Percentiles rank a stretch among this genome's conserved stretches.
Evolutionary conservation across 2,113 vertebrate genomes (phyloP).

Genomic region (Lates calcarifer): DNA sequence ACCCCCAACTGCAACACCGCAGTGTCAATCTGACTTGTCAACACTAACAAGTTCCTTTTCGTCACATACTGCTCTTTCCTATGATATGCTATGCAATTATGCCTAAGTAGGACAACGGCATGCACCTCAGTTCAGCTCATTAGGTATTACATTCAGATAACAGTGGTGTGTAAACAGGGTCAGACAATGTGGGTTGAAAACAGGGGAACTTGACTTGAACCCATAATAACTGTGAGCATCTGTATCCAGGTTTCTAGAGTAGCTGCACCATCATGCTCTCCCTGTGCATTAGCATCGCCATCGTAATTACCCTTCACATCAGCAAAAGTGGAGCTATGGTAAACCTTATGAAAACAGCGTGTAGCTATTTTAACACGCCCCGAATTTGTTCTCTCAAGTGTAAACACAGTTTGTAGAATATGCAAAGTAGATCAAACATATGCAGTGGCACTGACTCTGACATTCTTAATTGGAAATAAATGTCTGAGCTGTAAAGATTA

Average conservation of each 20-base stretch:
- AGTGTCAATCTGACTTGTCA: constrained; percentile 35
- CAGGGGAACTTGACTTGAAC: constrained; percentile 41
- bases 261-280: constrained; percentile 24
- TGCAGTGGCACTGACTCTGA: constrained; percentile 1
- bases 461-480: constrained; percentile 43
- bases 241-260: constrained; percentile 32
- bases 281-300: constrained; percentile 34
- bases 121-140: constrained; percentile 53
- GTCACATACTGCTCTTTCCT: constrained; percentile 23
- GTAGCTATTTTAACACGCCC: constrained; percentile 37
- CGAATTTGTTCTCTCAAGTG: constrained; percentile 43
- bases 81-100: constrained; percentile 20
- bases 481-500: constrained; percentile 23
- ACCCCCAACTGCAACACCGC: constrained; percentile 7
- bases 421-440: constrained; percentile 42
- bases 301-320: constrained; percentile 40
- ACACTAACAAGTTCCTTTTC: constrained; percentile 22
- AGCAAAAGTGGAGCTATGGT: constrained; percentile 35
- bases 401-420: constrained; percentile 33
- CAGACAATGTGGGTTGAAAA: constrained; percentile 52
- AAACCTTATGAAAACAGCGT: constrained; percentile 20
- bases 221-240: constrained; percentile 17
- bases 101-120: constrained; percentile 23
- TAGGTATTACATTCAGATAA: constrained; percentile 37
- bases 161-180: constrained; percentile 50